phyloP scores from a whole-genome alignment of 2,888 invertebrate species.

The Coronaproctus castanopsis region DNA sequence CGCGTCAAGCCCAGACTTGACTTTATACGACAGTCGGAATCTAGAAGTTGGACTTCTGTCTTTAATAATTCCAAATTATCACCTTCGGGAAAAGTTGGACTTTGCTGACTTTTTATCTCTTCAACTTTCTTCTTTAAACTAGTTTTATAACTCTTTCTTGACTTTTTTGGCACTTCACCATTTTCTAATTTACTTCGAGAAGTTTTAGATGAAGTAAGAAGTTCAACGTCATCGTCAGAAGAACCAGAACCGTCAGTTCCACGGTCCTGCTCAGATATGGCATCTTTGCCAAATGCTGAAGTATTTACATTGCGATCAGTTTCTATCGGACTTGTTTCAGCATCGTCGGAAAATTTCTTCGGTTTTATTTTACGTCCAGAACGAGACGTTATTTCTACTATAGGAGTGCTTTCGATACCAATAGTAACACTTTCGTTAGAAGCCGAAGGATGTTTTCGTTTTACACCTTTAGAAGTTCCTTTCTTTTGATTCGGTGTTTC shows the following conservation, averaged over 20 bases:
- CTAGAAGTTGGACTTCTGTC: slow-evolving; percentile 41
- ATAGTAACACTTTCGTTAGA: background rate
- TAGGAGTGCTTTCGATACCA: slow-evolving; percentile 6
- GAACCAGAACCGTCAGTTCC: slow-evolving; percentile 10
- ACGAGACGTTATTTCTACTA: slow-evolving; percentile 14
- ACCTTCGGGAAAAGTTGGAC: background rate
- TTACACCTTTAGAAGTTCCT: slow-evolving; percentile 11
- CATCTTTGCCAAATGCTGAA: slow-evolving; percentile 11
- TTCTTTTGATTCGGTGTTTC: slow-evolving; percentile 21
- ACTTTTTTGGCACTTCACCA: slow-evolving; percentile 3
- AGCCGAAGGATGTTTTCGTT: slow-evolving; percentile 10
- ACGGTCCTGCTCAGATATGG: slow-evolving; percentile 6
- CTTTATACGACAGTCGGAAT: slow-evolving; percentile 44
- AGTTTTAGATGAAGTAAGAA: background rate
- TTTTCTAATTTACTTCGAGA: background rate
- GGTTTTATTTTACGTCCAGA: slow-evolving; percentile 50
- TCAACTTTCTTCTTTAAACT: slow-evolving; percentile 7
- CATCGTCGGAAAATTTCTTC: slow-evolving; percentile 26
- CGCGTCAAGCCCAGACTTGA: slow-evolving; percentile 41
- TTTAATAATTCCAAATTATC: slow-evolving; percentile 29
- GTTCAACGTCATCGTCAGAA: background rate
- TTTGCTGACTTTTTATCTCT: background rate
- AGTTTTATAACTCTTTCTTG: slow-evolving; percentile 9
- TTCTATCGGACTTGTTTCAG: slow-evolving; percentile 12
- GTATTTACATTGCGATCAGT: background rate